A percentile compares a stretch with the other conserved stretches of the same genome.
These are phyloP conservation scores for Tichodroma muraria DNA, from an alignment of 2,113 vertebrate species.

Conservation along the genomic window DNA sequence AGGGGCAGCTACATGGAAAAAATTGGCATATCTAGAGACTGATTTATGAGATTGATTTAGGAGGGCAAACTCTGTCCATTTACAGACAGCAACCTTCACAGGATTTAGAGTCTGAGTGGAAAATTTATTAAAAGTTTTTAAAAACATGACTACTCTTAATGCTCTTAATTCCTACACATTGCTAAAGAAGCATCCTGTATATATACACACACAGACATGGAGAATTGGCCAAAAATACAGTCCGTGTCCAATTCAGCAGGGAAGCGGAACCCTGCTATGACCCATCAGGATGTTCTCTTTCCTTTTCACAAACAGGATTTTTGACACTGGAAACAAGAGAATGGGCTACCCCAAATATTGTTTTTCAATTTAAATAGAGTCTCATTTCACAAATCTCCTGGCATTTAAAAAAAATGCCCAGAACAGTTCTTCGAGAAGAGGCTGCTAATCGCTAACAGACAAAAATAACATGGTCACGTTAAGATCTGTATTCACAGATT, in stretches of 20 bases:
- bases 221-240: not conserved
- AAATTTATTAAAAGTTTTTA: not conserved
- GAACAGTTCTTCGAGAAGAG: not conserved
- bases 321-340: not conserved
- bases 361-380: not conserved
- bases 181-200: not conserved
- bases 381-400: not conserved
- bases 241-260: not conserved
- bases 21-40: not conserved
- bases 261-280: not conserved
- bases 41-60: not conserved
- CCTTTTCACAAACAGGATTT: fast-evolving
- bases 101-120: not conserved
- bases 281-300: not conserved
- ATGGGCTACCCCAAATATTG: not conserved
- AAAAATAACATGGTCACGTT: not conserved
- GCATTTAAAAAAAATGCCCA: not conserved
- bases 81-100: not conserved
- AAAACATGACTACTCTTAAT: not conserved
- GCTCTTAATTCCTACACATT: not conserved
- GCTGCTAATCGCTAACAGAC: not conserved
- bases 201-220: not conserved
- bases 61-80: not conserved
- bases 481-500: not conserved
- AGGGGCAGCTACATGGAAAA: not conserved